These are phyloP conservation scores for Zaprionus camerounensis DNA, from an alignment of 1,140 invertebrate genomes.

Conservation along the genomic window DNA sequence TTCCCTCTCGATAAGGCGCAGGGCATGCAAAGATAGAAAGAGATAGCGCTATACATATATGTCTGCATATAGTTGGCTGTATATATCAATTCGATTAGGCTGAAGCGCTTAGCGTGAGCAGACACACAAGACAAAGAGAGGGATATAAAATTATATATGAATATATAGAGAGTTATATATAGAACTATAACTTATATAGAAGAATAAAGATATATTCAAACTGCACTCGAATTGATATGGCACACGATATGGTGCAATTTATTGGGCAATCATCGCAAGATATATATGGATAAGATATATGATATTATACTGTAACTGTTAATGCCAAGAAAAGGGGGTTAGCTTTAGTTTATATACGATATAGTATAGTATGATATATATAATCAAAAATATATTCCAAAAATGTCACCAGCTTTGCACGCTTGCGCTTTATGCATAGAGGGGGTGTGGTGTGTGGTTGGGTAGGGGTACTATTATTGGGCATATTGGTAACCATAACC, in stretches of 20 bases:
- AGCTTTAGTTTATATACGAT: constrained; percentile 14
- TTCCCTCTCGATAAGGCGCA: constrained; percentile 47
- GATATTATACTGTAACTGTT: constrained; percentile 19
- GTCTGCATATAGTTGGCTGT: constrained; percentile 7
- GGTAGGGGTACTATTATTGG: constrained; percentile 54
- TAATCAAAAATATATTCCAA: constrained; percentile 29
- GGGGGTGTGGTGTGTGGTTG: background rate
- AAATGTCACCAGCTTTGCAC: constrained; percentile 50
- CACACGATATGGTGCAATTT: constrained; percentile 26
- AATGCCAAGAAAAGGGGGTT: constrained; percentile 4
- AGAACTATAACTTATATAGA: constrained; percentile 11
- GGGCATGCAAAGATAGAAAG: constrained; percentile 69
- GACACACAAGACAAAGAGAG: constrained; percentile 14
- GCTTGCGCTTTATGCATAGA: constrained; percentile 42
- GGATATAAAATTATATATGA: constrained; percentile 13
- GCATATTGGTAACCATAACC: constrained; percentile 76
- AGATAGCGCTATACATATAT: constrained; percentile 16
- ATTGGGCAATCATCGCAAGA: constrained; percentile 27
- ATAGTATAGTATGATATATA: constrained; percentile 15
- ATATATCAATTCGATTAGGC: constrained; percentile 54
- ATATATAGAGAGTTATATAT: constrained; percentile 18
- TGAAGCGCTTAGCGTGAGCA: constrained; percentile 55
- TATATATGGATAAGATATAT: constrained; percentile 19
- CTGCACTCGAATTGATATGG: constrained; percentile 4
- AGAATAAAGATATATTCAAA: constrained; percentile 1